phyloP scores from a whole-genome alignment of 2,797 vertebrate species.

The Takifugu ocellatus region DNA sequence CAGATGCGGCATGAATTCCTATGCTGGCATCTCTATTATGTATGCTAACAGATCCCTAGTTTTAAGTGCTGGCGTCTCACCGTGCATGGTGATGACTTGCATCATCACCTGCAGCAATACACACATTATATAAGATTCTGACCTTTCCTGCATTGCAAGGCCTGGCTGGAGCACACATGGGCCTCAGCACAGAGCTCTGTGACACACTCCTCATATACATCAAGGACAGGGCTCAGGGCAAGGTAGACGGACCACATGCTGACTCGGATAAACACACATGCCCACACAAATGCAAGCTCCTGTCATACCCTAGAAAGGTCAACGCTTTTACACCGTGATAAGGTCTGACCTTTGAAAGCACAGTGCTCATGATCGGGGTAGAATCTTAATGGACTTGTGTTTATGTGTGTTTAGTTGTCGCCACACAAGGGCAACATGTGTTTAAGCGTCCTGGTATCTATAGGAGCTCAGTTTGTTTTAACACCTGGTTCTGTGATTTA shows the following conservation, averaged over 20 bases:
- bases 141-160: conserved; percentile 34
- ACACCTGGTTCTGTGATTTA: conserved; percentile 12
- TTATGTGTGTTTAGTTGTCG: conserved; percentile 35
- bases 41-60: conserved; percentile 34
- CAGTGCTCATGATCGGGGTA: conserved; percentile 27
- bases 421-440: conserved; percentile 1
- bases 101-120: conserved; percentile 60
- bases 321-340: conserved; percentile 75
- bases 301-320: conserved; percentile 77
- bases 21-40: conserved; percentile 24
- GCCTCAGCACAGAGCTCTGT: conserved; percentile 4
- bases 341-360: conserved; percentile 75
- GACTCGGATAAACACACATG: conserved; percentile 36
- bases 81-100: conserved; percentile 55
- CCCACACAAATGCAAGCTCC: conserved; percentile 46
- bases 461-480: conserved; percentile 24
- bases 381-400: conserved; percentile 66
- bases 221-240: conserved; percentile 32
- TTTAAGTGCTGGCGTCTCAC: conserved; percentile 42
- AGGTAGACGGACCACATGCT: conserved; percentile 41
- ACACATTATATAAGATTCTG: conserved; percentile 56
- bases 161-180: conserved; percentile 1
- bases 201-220: conserved; percentile 17
- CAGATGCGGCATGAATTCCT: conserved; percentile 5
- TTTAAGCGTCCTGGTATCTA: conserved; percentile 1